These are phyloP conservation scores for Caerostris extrusa DNA, from an alignment of 1,140 invertebrate genomes.

Conservation along the genomic window DNA sequence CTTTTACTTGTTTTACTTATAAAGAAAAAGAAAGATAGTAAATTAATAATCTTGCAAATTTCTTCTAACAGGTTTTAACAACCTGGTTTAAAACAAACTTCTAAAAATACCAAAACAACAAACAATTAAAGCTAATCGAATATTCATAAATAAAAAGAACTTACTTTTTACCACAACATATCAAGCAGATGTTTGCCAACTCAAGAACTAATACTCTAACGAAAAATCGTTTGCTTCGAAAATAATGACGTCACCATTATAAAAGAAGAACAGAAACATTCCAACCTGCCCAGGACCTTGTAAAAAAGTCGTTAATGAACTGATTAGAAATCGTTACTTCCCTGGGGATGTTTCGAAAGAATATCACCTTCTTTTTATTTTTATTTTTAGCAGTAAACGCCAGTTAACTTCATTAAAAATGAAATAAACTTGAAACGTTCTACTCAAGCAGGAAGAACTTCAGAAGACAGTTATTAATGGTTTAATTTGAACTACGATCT, in stretches of 20 bases:
- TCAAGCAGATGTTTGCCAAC: neutral
- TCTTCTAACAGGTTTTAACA: too few species aligned
- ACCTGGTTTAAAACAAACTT: too few species aligned
- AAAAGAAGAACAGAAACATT: constrained; percentile 2
- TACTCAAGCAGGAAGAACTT: neutral
- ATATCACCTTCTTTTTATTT: neutral
- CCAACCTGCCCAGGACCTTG: constrained; percentile 22
- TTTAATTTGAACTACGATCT: neutral
- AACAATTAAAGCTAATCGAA: too few species aligned
- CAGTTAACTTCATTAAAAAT: constrained; percentile 15
- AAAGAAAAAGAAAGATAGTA: too few species aligned
- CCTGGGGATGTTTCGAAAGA: neutral
- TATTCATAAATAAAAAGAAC: too few species aligned
- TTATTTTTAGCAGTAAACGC: neutral
- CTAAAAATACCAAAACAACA: too few species aligned
- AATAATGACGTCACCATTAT: constrained; percentile 1
- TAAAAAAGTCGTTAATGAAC: constrained; percentile 47
- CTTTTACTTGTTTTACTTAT: too few species aligned
- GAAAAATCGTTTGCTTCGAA: constrained; percentile 1
- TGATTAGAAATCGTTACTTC: constrained; percentile 11
- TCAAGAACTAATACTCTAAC: neutral
- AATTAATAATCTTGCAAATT: too few species aligned
- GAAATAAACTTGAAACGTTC: neutral
- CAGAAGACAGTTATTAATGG: constrained; percentile 18
- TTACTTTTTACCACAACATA: neutral